phyloP scores from a whole-genome alignment of 2,113 vertebrate genomes.

The Macquaria australasica region DNA sequence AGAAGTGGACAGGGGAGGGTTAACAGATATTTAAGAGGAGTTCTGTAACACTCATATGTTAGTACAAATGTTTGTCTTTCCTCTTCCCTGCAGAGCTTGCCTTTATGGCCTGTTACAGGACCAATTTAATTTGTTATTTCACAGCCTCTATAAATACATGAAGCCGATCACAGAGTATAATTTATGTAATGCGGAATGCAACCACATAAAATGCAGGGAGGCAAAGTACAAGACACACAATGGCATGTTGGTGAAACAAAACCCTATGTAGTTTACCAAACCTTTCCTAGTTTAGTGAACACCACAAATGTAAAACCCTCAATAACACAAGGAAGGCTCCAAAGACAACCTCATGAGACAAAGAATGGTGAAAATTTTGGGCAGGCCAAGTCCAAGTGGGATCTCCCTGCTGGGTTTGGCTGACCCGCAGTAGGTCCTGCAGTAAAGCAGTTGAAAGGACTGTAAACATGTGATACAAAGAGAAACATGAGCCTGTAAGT shows the following conservation, averaged over 20 bases:
- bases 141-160: constrained; percentile 44
- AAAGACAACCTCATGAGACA: background rate
- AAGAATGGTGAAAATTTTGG: background rate
- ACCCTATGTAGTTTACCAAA: background rate
- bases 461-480: background rate
- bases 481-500: background rate
- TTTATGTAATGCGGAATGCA: constrained; percentile 23
- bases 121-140: constrained; percentile 32
- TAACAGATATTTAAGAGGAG: constrained; percentile 22
- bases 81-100: constrained; percentile 4
- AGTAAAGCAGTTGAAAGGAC: background rate
- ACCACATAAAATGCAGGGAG: constrained; percentile 4
- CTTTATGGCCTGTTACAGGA: background rate
- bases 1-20: background rate
- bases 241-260: constrained; percentile 14
- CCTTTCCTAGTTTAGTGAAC: background rate
- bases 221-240: constrained; percentile 4
- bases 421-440: background rate
- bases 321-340: background rate
- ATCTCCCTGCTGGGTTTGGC: background rate
- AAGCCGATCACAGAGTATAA: constrained; percentile 3
- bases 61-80: constrained; percentile 42
- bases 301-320: background rate
- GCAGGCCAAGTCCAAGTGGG: background rate
- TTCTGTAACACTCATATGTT: background rate